Conservation (phyloP, 2,888 invertebrate genomes). For the Plebejus melissa region DNA sequence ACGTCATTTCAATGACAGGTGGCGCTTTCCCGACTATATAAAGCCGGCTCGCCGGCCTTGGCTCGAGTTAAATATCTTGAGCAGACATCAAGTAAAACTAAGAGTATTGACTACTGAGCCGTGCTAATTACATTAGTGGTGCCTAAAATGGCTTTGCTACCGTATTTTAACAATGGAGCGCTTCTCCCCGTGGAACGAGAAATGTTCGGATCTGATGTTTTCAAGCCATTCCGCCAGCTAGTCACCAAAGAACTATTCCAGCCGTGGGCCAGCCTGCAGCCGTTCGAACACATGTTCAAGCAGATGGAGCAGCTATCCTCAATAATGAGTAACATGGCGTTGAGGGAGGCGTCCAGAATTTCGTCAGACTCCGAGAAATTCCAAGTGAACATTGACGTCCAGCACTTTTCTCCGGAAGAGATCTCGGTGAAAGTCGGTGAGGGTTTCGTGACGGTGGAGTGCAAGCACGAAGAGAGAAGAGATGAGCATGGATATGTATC, state of each 20-base stretch:
- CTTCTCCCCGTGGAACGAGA: constrained; percentile 61
- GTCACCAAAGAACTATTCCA: constrained; percentile 43
- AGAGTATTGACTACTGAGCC: not conserved
- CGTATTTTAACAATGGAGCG: constrained; percentile 55
- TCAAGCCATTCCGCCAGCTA: constrained; percentile 42
- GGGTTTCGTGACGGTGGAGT: constrained; percentile 83
- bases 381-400: constrained; percentile 85
- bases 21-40: constrained; percentile 50
- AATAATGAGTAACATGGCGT: constrained; percentile 58
- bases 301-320: constrained; percentile 57
- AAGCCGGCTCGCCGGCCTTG: constrained; percentile 32
- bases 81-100: not conserved
- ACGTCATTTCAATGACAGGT: constrained; percentile 41
- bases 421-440: constrained; percentile 86
- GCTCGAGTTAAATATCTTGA: constrained; percentile 27
- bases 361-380: constrained; percentile 77
- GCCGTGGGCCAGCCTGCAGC: constrained; percentile 46
- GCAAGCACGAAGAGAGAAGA: constrained; percentile 86
- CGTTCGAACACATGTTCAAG: constrained; percentile 46
- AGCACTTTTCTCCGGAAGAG: constrained; percentile 87
- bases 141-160: constrained; percentile 57
- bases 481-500: constrained; percentile 87
- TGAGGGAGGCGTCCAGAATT: constrained; percentile 66
- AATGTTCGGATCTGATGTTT: constrained; percentile 48
- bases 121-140: not conserved